Evolutionary conservation across 2,888 invertebrate genomes (phyloP).

Genomic region (Nephrotoma appendiculata): DNA sequence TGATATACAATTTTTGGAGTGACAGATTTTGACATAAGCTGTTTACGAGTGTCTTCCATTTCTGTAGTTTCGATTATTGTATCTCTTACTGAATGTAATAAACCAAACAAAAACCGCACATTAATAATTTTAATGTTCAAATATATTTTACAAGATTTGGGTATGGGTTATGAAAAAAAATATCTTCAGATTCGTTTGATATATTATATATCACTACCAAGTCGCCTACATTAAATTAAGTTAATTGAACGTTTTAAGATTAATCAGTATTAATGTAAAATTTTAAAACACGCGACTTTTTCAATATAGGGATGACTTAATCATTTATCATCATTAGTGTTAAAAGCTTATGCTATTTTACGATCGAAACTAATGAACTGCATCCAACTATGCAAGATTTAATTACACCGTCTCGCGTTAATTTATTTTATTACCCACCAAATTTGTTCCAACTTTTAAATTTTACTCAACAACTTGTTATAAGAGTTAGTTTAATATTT

Average conservation of each 20-base stretch:
- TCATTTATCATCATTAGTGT: background rate
- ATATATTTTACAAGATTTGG: background rate
- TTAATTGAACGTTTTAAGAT: background rate
- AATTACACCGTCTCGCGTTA: background rate
- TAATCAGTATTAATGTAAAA: background rate
- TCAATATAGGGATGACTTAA: background rate
- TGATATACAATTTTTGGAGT: too few relatives aligned
- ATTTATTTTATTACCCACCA: background rate
- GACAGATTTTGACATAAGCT: background rate
- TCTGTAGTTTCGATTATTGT: background rate
- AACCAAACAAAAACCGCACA: background rate
- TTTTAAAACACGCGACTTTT: background rate
- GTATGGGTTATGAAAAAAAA: background rate
- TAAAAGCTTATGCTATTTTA: background rate
- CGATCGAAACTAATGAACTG: background rate
- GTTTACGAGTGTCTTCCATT: background rate
- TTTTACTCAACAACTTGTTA: background rate
- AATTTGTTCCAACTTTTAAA: background rate
- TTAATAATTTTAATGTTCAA: conserved; percentile 1
- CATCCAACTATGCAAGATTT: background rate
- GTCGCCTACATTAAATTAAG: background rate
- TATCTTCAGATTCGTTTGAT: background rate
- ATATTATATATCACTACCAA: background rate
- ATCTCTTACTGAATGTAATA: background rate
- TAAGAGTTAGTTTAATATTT: background rate